These are phyloP conservation scores for Arvicanthis niloticus DNA, from an alignment of 2,113 vertebrate species.

Conservation along the genomic window DNA sequence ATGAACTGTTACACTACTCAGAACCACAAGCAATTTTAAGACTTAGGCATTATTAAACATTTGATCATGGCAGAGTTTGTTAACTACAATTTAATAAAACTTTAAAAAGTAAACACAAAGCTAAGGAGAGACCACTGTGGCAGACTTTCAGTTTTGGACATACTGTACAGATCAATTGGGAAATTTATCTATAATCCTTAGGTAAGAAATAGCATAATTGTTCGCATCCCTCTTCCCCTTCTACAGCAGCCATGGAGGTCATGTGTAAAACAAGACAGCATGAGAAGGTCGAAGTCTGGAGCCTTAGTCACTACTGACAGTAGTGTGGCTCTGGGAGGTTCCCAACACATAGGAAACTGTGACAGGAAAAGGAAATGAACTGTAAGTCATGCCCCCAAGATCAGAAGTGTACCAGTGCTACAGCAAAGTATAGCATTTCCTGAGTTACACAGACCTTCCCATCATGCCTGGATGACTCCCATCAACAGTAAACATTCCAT, in stretches of 20 bases:
- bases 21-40: neutral
- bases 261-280: neutral
- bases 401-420: neutral
- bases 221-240: neutral
- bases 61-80: neutral
- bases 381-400: neutral
- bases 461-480: neutral
- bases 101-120: neutral
- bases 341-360: neutral
- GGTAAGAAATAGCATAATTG: neutral
- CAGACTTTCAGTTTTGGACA: neutral
- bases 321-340: neutral
- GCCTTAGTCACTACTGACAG: neutral
- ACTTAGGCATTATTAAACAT: neutral
- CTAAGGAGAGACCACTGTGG: neutral
- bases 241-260: too few species aligned
- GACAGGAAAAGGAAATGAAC: neutral
- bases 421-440: neutral
- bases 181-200: neutral
- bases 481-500: neutral
- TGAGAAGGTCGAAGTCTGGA: neutral
- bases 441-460: neutral
- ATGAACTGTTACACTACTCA: neutral
- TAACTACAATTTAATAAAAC: neutral
- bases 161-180: neutral